Evolutionary conservation across 2,888 invertebrate genomes (phyloP), one percentile per base, ranked within the genome.

Genomic region (Meiosimyza decipiens): DNA sequence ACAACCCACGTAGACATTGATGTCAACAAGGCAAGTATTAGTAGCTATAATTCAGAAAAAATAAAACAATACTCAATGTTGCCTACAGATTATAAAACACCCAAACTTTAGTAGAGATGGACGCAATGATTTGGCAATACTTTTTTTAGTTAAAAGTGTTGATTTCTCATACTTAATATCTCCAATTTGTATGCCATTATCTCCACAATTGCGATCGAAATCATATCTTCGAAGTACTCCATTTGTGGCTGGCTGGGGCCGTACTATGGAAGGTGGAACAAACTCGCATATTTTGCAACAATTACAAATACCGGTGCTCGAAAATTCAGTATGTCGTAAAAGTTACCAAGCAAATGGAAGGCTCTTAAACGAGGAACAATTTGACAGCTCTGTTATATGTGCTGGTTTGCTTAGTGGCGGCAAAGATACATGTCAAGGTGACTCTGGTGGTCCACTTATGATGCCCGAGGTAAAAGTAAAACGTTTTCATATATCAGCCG

Each of bases 41-140:
- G 40, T 40, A 9, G 40, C 9, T 40, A 40, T 1, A 5, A 40
- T 6, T 40, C 6, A 40, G 1, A 6, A 40, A 7, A 40, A 40
- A 9, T 40, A 40, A n/a, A 40, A 2, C 40, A 40, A 40, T 40
- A 40, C 40, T 40, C 4, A 40, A 9, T 9, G 40, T 40, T 28
- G 3, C 54, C n/a, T 70, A 22, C 62, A 80, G 80, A 54, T 69
- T 40, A 64, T 77, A 54, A 73, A 69, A 47, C 82, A 83, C 80
- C 79, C 81, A 0, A 59, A 77, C 28, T 83, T 80, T 65, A 77
- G 77, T 16, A 71, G 70, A 49, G 79, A 89, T 13, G 91, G 89
- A 80, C 90, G 90, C 60, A 92, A 93, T 79, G 96, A 97, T 84
- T 92, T 96, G 74, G 95, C 93, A 0, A 84, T 96, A 6, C 84